Percentiles rank a stretch among this genome's conserved stretches.
Evolutionary conservation across 2,113 vertebrate species (phyloP).

Genomic region (Cochlearius cochlearius): DNA sequence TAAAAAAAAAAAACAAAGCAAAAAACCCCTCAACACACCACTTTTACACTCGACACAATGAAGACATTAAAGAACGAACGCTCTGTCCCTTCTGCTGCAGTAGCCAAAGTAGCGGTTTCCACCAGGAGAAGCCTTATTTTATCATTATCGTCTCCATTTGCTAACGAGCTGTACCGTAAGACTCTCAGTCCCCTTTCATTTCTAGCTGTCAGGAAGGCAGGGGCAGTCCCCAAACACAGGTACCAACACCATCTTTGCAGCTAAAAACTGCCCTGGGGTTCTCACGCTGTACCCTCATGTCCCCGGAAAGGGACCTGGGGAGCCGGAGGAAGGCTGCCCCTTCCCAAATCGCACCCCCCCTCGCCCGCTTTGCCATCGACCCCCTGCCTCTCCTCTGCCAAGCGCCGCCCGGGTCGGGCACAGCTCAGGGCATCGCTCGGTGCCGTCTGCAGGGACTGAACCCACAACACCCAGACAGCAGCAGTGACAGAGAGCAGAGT

Average conservation of each 20-base stretch:
- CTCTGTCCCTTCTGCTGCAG: not conserved
- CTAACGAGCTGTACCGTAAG: rapidly evolving
- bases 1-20: not conserved
- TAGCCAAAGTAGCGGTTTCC: not conserved
- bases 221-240: not conserved
- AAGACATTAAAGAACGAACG: not conserved
- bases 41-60: not conserved
- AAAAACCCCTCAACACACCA: not conserved
- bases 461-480: not conserved
- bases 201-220: not conserved
- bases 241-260: not conserved
- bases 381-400: not conserved
- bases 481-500: not conserved
- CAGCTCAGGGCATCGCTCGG: rapidly evolving
- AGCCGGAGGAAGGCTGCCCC: not conserved
- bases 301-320: not conserved
- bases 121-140: not conserved
- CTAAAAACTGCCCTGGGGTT: not conserved
- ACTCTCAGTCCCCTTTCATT: not conserved
- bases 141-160: not conserved
- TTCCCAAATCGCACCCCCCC: not conserved
- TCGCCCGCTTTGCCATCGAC: rapidly evolving
- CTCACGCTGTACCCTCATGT: rapidly evolving
- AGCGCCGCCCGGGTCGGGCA: not conserved
- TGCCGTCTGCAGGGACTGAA: not conserved